Base-by-base conservation (phyloP, 1,140 invertebrate genomes). In the Drosophila ambigua region DNA sequence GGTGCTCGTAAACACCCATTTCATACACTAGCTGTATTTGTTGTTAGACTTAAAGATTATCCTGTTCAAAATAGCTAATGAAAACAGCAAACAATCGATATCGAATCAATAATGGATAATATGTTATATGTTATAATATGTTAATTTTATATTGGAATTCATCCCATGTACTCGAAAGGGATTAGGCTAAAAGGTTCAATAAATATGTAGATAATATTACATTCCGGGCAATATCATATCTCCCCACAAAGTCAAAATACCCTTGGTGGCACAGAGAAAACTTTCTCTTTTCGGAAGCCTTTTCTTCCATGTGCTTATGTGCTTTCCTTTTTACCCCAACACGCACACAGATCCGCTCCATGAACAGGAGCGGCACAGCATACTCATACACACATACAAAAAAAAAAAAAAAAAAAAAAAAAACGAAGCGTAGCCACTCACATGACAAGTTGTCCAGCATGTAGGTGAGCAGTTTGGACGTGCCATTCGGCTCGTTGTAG, bases 401-500 rank as follows among this genome's bases (percentile, higher is more conserved):
- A 16, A 15, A 65, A 46, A 51, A 5, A 67, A 23, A 16, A 31
- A 16, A 15, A 65, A 46, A 51, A 5, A 67, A 39, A 49, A 8
- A 45, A 48, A 65, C 20, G 53, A 44, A 35, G 57, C 16, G 55
- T 39, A 39, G 68, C 57, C 45, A 93, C 95, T 94, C 94, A 98
- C 98, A 96, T 95, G 96, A 95, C 93, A 99, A 95, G 93, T 97
- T 97, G 93, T 98, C 98, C 91, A 99, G 94, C 93, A 99, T 96
- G 92, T 96, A 98, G 23, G 97, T 96, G 23, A 99, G 94, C 91
- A 99, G 95, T 93, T 98, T 99, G 85, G 96, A 95, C 39, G 97
- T 98, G 46, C 98, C 98, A 92, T 98, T 98, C 75, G 95, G 95
- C 93, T 98, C 98, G 87, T 96, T 96, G 92, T 98, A 99, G 41